Evolutionary conservation across 2,888 invertebrate species (phyloP).

Genomic region (Psococerastis gibbosa): DNA sequence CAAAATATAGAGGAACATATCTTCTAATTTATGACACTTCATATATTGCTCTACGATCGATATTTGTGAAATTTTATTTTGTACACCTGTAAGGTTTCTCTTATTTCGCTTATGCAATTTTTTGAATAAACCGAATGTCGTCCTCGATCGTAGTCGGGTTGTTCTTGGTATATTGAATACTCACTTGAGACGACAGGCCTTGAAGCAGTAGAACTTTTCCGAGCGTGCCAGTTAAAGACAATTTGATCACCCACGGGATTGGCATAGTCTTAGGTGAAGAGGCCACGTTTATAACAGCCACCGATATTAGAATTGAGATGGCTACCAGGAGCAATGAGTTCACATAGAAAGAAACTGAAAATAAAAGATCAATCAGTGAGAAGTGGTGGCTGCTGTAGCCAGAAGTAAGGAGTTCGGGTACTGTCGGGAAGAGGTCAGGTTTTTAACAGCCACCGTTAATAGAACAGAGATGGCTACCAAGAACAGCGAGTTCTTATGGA

Average conservation of each 20-base stretch:
- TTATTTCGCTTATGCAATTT: no score
- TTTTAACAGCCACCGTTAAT: conserved; percentile 33
- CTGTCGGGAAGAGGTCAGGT: no score
- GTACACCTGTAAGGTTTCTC: no score
- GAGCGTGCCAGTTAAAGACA: conserved; percentile 26
- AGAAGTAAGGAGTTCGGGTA: no score
- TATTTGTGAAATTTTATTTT: no score
- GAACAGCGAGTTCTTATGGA: conserved; percentile 33
- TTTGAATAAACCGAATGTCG: no score
- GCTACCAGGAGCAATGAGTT: conserved; percentile 30
- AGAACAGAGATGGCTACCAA: conserved; percentile 32
- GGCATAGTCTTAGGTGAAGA: conserved; percentile 27
- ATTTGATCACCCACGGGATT: conserved; percentile 33
- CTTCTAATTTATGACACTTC: no score
- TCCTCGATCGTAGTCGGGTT: no score
- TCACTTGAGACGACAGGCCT: conserved; percentile 27
- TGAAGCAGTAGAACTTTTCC: conserved; percentile 27
- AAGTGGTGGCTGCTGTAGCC: not conserved
- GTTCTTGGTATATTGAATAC: no score
- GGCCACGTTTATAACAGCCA: conserved; percentile 33
- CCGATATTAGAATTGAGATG: conserved; percentile 32
- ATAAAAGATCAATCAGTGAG: conserved; percentile 14
- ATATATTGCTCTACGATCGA: no score
- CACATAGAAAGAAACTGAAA: conserved; percentile 36
- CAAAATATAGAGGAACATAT: no score